Conservation (phyloP, 2,113 vertebrate species). For the Mobula hypostoma region DNA sequence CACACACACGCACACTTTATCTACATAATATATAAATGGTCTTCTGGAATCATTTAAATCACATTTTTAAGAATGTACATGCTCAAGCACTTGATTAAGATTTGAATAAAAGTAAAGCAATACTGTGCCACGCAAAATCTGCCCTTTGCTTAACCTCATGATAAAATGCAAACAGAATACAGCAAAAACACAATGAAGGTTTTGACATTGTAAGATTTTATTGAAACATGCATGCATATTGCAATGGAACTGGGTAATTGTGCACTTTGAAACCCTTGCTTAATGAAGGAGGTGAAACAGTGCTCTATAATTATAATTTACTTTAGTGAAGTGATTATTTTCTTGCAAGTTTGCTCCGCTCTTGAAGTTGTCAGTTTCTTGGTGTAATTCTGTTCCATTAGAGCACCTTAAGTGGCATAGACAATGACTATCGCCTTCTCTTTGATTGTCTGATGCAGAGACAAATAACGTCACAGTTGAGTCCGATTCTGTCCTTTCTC, state of each 20-base stretch:
- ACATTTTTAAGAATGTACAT: slow-evolving; percentile 13
- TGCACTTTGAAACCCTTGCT: neutral
- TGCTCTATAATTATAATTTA: neutral
- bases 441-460: neutral
- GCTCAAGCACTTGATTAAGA: neutral
- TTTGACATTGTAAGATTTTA: slow-evolving; percentile 32
- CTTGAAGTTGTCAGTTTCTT: neutral
- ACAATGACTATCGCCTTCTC: slow-evolving; percentile 18
- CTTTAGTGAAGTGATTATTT: slow-evolving; percentile 1
- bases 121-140: neutral
- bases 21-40: slow-evolving; percentile 7
- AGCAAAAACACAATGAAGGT: neutral
- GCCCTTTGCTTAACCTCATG: neutral
- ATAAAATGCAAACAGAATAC: neutral
- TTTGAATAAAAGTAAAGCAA: neutral
- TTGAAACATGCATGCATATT: neutral
- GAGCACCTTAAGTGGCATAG: slow-evolving; percentile 22
- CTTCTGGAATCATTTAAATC: neutral
- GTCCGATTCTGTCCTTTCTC: neutral
- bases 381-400: slow-evolving; percentile 2
- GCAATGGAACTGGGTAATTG: neutral
- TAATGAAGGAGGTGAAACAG: neutral
- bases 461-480: neutral
- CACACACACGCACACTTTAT: neutral
- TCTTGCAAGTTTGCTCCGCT: neutral